Evolutionary conservation across 2,888 invertebrate genomes (phyloP).

Genomic region (Copidosoma aretas): DNA sequence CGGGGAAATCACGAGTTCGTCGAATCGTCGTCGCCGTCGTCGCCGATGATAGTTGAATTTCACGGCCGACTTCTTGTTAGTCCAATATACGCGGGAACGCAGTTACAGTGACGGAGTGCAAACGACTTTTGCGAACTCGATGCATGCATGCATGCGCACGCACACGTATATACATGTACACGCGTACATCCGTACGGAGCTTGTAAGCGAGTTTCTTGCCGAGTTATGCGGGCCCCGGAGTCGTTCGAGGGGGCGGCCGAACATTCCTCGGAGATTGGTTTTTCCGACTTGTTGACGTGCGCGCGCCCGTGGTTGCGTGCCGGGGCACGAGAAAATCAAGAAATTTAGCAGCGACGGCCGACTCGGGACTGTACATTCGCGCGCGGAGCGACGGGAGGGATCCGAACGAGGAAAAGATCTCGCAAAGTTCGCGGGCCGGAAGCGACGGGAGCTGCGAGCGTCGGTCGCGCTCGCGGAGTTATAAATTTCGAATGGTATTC

Average conservation of each 20-base stretch:
- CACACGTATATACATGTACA: neutral
- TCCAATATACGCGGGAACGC: neutral
- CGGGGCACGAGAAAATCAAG: neutral
- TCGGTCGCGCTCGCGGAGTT: neutral
- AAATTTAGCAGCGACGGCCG: neutral
- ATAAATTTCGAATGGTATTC: neutral
- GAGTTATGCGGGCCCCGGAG: neutral
- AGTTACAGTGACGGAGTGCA: slow-evolving; percentile 4
- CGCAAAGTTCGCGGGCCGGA: neutral
- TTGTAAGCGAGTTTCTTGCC: neutral
- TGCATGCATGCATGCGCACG: neutral
- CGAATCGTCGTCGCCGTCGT: neutral
- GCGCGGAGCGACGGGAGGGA: neutral
- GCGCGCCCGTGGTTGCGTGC: too few relatives aligned
- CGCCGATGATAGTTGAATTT: slow-evolving; percentile 9
- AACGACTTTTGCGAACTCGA: neutral
- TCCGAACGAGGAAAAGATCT: neutral
- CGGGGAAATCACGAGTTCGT: neutral
- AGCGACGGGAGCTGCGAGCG: neutral
- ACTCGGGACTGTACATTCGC: neutral
- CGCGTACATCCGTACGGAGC: neutral
- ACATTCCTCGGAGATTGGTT: neutral
- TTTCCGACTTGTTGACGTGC: neutral
- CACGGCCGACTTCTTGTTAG: slow-evolving; percentile 17
- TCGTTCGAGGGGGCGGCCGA: neutral